phyloP scores from a whole-genome alignment of 2,797 vertebrate species.

The Clarias fuscus region DNA sequence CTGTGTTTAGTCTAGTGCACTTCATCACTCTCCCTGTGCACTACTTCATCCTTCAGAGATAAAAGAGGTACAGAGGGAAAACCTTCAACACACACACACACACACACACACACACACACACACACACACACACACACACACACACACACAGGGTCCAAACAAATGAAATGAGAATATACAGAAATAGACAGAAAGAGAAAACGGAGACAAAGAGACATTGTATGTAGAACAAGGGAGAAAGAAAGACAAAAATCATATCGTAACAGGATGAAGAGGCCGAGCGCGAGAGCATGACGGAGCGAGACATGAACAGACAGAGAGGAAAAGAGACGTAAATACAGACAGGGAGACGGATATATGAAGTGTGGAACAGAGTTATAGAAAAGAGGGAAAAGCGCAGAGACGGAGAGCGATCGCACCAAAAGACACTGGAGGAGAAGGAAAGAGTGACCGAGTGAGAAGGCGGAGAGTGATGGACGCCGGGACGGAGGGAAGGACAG shows the following conservation, averaged over 20 bases:
- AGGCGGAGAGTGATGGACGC: background rate
- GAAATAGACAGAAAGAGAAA: background rate
- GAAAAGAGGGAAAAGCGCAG: background rate
- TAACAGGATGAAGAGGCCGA: background rate
- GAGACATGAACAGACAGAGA: background rate
- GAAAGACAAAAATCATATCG: background rate
- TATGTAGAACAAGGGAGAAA: background rate
- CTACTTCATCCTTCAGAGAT: background rate
- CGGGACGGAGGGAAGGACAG: background rate
- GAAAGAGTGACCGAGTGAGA: background rate
- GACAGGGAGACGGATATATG: background rate
- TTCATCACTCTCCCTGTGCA: background rate
- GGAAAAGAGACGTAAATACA: background rate
- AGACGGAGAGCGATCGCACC: background rate
- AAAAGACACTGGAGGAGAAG: background rate
- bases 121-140: conserved; percentile 2
- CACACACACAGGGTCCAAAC: background rate
- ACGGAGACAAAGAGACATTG: background rate
- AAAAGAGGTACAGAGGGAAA: background rate
- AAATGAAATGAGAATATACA: background rate
- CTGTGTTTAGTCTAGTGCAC: conserved; percentile 4
- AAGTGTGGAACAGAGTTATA: background rate
- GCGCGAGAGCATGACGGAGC: background rate
- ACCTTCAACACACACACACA: background rate
- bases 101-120: background rate